These are phyloP conservation scores for Ferrisia virgata DNA, from an alignment of 2,888 invertebrate genomes.

Conservation along the genomic window DNA sequence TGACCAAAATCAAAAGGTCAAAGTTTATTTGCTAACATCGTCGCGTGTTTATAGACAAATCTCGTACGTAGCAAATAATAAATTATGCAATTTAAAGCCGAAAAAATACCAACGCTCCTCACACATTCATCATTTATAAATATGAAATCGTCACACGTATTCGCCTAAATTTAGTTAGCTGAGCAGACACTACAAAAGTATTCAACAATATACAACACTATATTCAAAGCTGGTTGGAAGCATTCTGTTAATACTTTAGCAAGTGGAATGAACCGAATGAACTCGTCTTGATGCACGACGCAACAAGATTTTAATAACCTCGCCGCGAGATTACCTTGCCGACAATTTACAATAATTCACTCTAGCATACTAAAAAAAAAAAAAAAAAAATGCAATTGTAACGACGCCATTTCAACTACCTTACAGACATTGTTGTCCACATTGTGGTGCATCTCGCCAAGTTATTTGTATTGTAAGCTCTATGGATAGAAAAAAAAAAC, in stretches of 20 bases:
- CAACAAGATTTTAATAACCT: constrained; percentile 39
- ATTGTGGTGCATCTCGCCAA: neutral
- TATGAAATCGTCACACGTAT: neutral
- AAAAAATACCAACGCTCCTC: neutral
- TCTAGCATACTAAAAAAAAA: constrained; percentile 17
- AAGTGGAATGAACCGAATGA: constrained; percentile 36
- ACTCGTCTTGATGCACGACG: constrained; percentile 17
- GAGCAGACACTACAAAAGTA: neutral
- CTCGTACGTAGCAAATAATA: neutral
- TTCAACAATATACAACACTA: neutral
- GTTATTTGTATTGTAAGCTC: neutral
- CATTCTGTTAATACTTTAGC: neutral
- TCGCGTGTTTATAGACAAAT: no score
- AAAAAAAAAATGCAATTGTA: constrained; percentile 1
- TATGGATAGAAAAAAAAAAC: neutral
- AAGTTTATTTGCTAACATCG: no score
- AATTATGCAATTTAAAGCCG: neutral
- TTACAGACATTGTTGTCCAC: neutral
- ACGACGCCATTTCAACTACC: constrained; percentile 29
- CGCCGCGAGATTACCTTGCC: constrained; percentile 13
- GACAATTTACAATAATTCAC: constrained; percentile 35
- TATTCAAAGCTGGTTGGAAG: neutral
- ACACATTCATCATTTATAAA: neutral
- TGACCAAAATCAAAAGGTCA: no score
- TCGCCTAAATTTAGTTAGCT: neutral